Conservation (phyloP, 2,888 invertebrate genomes). For the Allacma fusca region DNA sequence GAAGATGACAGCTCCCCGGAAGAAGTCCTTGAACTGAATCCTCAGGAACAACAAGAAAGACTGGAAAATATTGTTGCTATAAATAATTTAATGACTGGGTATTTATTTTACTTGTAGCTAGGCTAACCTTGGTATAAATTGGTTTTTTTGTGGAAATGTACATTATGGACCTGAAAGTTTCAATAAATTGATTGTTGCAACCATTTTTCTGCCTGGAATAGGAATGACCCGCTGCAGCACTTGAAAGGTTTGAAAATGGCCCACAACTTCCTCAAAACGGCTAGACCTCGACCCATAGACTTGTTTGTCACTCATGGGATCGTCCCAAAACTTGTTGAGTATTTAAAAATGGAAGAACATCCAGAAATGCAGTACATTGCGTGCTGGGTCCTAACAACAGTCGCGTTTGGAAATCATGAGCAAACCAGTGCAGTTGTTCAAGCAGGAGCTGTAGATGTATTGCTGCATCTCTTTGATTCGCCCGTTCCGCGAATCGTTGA, state of each 20-base stretch:
- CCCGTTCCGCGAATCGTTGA: conserved; percentile 23
- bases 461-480: conserved; percentile 19
- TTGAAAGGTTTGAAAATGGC: conserved; percentile 33
- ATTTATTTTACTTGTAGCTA: too few relatives aligned
- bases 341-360: conserved; percentile 20
- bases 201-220: not conserved
- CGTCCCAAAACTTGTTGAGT: conserved; percentile 33
- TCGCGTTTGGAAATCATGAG: conserved; percentile 33
- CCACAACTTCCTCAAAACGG: conserved; percentile 28
- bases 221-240: conserved; percentile 19
- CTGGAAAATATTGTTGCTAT: conserved; percentile 8
- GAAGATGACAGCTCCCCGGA: conserved; percentile 25
- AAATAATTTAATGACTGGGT: conserved; percentile 24
- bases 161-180: not conserved
- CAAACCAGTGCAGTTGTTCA: conserved; percentile 30
- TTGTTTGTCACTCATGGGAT: conserved; percentile 28
- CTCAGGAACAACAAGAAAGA: conserved; percentile 29
- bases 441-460: conserved; percentile 31
- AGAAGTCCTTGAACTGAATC: conserved; percentile 6
- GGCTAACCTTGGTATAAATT: too few relatives aligned
- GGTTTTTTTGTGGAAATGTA: too few relatives aligned
- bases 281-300: conserved; percentile 30
- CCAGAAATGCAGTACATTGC: conserved; percentile 33
- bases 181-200: not conserved
- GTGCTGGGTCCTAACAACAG: conserved; percentile 24